Base-by-base conservation (phyloP, 2,888 invertebrate genomes). In the Calliphora vomitoria region DNA sequence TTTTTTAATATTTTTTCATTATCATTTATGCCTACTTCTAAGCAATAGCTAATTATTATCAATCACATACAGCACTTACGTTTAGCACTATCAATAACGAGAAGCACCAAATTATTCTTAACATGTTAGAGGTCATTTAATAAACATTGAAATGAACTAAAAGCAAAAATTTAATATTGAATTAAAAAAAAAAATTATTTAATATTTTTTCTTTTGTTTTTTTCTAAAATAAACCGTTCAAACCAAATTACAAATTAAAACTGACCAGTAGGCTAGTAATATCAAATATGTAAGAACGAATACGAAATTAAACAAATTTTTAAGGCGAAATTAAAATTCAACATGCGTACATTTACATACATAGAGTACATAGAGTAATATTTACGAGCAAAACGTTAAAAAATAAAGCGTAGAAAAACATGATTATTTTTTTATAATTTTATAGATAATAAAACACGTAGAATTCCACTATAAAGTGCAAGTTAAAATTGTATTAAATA, bases 61-160 rank as follows among this genome's bases (percentile, higher is more conserved):
- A 62, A 71, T 60, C 11, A 44, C 4, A 6, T 5, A 25, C 15
- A 25, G 44, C 58, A 82, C 87, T 82, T 87, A 87, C 87, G 18
- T 53, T 87, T 53, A 87, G 3, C 47, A 82, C 74, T 69, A 74
- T 11, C 44, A 82, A 58, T n/a, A 82, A 66, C 44, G 72, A 78
- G 69, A 53, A 69, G 69, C 58, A 69, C 82, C 74, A 82, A 79
- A 87, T 69, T 79, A 82, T 84, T 87, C 78, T 78, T 64, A 66
- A 79, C 87, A 87, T 87, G 53, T 82, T 87, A 68, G 15, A 87
- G 87, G 87, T 82, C 82, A 87, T 72, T 78, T 62, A 38, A n/a
- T 62, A 64, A 78, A 68, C 85, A 82, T 75, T 86, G 75, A 84
- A 84, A 60, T 4, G 15, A 68, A 75, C 31, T 1, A 50, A 35